Evolutionary conservation across 1,140 invertebrate genomes (phyloP), one percentile per base, ranked within the genome.

Genomic region (Whitmania pigra): DNA sequence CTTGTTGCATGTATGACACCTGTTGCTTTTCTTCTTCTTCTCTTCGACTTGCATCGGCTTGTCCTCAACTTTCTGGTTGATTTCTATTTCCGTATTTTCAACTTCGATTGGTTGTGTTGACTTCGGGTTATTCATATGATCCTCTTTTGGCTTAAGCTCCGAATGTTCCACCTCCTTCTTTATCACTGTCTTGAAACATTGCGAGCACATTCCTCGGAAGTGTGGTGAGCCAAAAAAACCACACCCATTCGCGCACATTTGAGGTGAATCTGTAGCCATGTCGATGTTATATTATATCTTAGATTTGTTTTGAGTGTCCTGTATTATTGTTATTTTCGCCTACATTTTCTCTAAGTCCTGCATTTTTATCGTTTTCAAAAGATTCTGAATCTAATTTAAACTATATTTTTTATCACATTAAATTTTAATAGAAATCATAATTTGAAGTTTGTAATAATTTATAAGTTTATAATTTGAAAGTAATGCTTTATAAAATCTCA

Each of bases 1-100:
- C 87, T 97, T 97, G 85, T 94, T 93, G 86, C 96, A 99, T 76
- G 90, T 88, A 78, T 89, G 89, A 85, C 95, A 98, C 82, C 94
- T 88, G 84, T 97, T 98, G 86, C 95, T 95, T 87, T 97, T 81
- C n/a, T 77, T 74, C 11, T 57, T 31, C 31, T 36, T 25, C 18
- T 63, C 29, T 31, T 20, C 57, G 22, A 22, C 57, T 31, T 31
- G 53, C 27, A 25, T 43, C 15, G 29, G 57, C 6, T 31, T 11
- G 5, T 63, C 29, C 6, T 31, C 11, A 17, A 63, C 22, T 63
- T 25, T 63, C 13, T 6, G 22, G 11, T 63, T 13, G 29, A n/a
- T 63, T 57, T 57, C 9, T 63, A 25, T 31, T 63, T 25, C 22
- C 7, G 9, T 18, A 2, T 63, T 31, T 20, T 15, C 11, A 63